Conservation (phyloP, 1,140 invertebrate species). For the Diorhabda elongata region DNA sequence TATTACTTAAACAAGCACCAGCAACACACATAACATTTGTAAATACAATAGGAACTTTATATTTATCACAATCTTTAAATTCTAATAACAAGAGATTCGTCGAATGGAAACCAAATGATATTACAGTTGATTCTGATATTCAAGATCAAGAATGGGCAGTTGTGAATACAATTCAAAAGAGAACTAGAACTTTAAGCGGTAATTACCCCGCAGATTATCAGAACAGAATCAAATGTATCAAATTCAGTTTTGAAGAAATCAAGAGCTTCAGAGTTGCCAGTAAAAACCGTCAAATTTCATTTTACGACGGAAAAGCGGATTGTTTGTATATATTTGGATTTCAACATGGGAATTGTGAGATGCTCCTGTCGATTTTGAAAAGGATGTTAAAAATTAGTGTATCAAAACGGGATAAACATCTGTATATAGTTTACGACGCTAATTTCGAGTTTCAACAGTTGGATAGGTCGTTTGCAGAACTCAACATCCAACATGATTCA, state of each 20-base stretch:
- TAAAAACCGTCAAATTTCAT: constrained; percentile 65
- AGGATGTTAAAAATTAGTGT: constrained; percentile 58
- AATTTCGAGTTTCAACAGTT: constrained; percentile 64
- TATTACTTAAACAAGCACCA: constrained; percentile 55
- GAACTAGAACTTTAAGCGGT: constrained; percentile 53
- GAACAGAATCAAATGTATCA: constrained; percentile 52
- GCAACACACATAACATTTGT: constrained; percentile 54
- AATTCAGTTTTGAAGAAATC: constrained; percentile 61
- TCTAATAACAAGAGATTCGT: constrained; percentile 55
- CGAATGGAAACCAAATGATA: constrained; percentile 76
- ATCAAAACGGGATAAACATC: constrained; percentile 64
- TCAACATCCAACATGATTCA: constrained; percentile 74
- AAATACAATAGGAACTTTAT: constrained; percentile 58
- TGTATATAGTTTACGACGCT: constrained; percentile 63
- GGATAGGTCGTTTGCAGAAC: constrained; percentile 78
- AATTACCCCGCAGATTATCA: constrained; percentile 44
- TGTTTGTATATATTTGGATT: constrained; percentile 79
- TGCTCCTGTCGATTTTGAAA: constrained; percentile 66
- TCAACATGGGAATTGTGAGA: constrained; percentile 77
- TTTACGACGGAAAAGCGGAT: constrained; percentile 68
- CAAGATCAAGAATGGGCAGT: constrained; percentile 79
- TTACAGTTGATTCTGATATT: constrained; percentile 67
- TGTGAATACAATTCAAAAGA: constrained; percentile 64
- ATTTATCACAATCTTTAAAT: constrained; percentile 51
- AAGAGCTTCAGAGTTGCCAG: constrained; percentile 63